Conservation (phyloP, 1,140 invertebrate genomes). For the Rhopalosiphum padi region DNA sequence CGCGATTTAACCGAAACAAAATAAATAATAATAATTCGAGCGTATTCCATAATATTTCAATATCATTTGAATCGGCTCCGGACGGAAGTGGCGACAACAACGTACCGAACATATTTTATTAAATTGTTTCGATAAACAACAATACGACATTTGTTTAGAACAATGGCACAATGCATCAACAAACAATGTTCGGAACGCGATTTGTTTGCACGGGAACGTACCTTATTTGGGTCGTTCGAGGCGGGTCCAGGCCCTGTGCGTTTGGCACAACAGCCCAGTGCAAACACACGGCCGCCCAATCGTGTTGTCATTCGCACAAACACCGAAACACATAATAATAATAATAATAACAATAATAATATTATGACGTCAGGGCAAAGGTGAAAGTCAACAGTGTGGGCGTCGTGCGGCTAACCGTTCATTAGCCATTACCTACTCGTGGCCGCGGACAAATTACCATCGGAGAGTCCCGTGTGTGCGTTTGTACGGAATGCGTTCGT, state of each 20-base stretch:
- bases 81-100: no score
- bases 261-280: background rate
- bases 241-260: background rate
- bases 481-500: background rate
- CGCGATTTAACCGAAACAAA: no score
- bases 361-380: slow-evolving; percentile 51
- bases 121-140: no score
- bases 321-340: no score
- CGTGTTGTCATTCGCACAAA: background rate
- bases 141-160: background rate
- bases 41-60: no score
- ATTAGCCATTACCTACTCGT: background rate
- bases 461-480: background rate
- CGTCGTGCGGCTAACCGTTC: background rate
- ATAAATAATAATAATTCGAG: no score
- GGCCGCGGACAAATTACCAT: slow-evolving; percentile 2
- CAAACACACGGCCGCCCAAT: background rate
- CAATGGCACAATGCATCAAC: background rate
- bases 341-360: background rate
- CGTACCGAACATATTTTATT: no score
- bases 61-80: no score
- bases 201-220: background rate
- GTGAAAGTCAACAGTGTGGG: slow-evolving; percentile 39
- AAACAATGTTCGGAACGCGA: background rate
- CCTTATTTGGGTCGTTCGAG: background rate